Conservation (phyloP, 2,888 invertebrate species). For the Norana najaformis region DNA sequence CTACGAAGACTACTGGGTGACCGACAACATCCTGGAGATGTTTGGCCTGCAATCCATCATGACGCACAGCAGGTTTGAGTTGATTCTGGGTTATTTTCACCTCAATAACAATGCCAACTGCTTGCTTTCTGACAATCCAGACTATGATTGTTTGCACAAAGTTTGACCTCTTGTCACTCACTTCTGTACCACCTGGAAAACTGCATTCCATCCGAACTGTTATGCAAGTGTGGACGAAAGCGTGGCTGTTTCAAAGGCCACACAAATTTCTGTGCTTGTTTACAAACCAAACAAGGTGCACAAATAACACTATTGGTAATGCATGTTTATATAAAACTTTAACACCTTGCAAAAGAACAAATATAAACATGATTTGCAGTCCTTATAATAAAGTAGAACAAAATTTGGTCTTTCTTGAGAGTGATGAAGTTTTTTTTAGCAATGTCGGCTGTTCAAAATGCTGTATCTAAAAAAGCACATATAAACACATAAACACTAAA, state of each 20-base stretch:
- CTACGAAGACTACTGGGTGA: background rate
- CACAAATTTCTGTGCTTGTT: background rate
- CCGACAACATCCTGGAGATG: background rate
- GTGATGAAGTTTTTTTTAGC: background rate
- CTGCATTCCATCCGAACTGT: background rate
- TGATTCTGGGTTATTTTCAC: background rate
- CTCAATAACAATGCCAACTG: background rate
- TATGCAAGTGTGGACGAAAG: background rate
- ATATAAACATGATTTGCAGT: too few species aligned
- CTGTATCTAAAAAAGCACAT: too few species aligned
- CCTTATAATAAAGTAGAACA: background rate
- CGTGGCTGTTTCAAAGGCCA: background rate
- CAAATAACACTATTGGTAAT: too few species aligned
- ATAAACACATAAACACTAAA: too few species aligned
- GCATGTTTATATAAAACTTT: too few species aligned
- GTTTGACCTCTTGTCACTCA: background rate
- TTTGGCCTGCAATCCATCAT: background rate
- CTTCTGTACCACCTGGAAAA: background rate
- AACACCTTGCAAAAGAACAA: too few species aligned
- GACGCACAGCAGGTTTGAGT: background rate
- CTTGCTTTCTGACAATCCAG: background rate
- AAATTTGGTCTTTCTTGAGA: background rate
- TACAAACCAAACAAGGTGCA: background rate
- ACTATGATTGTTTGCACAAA: background rate
- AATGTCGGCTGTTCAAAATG: too few species aligned